A percentile compares a stretch with the other conserved stretches of the same genome.
Evolutionary conservation across 2,113 vertebrate species (phyloP).

Genomic region (Pelvicachromis taeniatus): DNA sequence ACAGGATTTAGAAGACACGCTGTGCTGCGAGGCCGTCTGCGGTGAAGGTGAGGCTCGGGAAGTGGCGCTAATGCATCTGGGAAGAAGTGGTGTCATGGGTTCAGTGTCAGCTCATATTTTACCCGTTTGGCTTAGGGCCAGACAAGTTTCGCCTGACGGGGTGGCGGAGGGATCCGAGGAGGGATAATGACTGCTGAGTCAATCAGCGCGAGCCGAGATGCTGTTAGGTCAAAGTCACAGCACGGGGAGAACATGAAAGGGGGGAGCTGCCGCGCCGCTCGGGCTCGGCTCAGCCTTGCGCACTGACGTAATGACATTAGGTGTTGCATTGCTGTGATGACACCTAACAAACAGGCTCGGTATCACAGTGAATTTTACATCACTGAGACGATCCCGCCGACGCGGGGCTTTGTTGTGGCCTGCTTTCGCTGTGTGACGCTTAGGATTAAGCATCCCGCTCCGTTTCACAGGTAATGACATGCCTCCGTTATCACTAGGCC

Average conservation of each 20-base stretch:
- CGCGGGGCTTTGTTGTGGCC: background rate
- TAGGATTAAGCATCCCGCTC: slow-evolving; percentile 41
- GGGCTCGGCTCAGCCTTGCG: background rate
- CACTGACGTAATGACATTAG: slow-evolving; percentile 12
- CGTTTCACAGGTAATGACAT: slow-evolving; percentile 60
- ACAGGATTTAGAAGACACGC: background rate
- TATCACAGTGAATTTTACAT: background rate
- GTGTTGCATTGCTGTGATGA: slow-evolving; percentile 4
- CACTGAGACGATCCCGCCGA: background rate
- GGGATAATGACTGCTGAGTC: slow-evolving; percentile 57
- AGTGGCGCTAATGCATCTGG: slow-evolving; percentile 30
- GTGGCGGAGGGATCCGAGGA: background rate
- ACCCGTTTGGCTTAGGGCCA: slow-evolving; percentile 49
- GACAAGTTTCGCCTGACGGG: slow-evolving; percentile 44
- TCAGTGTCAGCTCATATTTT: slow-evolving; percentile 52
- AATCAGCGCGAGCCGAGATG: slow-evolving; percentile 14
- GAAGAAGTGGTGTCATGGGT: slow-evolving; percentile 26
- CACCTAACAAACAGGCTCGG: slow-evolving; percentile 1
- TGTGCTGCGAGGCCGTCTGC: background rate
- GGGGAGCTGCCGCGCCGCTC: background rate
- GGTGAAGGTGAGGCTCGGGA: slow-evolving; percentile 23
- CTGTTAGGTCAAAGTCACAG: slow-evolving; percentile 43
- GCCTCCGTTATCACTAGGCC: slow-evolving; percentile 34
- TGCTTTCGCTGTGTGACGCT: background rate
- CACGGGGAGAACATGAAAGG: background rate